Percentiles rank a stretch among this genome's conserved stretches.
phyloP scores from a whole-genome alignment of 1,140 invertebrate species.

The Akabosia matsudoensis region DNA sequence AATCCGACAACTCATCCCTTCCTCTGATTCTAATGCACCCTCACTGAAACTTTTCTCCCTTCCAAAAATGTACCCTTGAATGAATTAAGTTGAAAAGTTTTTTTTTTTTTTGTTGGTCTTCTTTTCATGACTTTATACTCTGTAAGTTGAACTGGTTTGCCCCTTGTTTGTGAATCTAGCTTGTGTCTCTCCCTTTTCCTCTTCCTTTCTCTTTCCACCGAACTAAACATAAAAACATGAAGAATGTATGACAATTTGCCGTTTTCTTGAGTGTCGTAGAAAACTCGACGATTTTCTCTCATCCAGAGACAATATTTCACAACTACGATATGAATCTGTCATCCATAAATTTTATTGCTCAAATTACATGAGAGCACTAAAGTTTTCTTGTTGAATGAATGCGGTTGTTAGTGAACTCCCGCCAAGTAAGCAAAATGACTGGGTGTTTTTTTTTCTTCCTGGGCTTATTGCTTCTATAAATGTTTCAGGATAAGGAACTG shows the following conservation, averaged over 20 bases:
- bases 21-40: not conserved
- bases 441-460: not conserved
- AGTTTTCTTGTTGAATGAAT: conserved; percentile 15
- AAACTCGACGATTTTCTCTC: conserved; percentile 14
- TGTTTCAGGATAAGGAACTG: not conserved
- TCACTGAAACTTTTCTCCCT: not conserved
- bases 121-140: not conserved
- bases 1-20: conserved; percentile 16
- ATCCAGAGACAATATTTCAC: conserved; percentile 22
- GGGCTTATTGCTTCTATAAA: not conserved
- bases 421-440: conserved; percentile 10
- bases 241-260: not conserved
- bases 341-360: conserved; percentile 25
- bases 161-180: not conserved
- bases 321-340: conserved; percentile 21
- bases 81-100: conserved; percentile 16
- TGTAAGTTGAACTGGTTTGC: not conserved
- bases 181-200: not conserved
- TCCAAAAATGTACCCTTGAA: not conserved
- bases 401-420: conserved; percentile 17
- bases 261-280: not conserved
- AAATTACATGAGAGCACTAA: conserved; percentile 21
- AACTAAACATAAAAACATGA: too few species aligned
- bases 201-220: not conserved
- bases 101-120: too few species aligned